phyloP scores from a whole-genome alignment of 2,113 vertebrate genomes.

The Cnemophilus loriae region DNA sequence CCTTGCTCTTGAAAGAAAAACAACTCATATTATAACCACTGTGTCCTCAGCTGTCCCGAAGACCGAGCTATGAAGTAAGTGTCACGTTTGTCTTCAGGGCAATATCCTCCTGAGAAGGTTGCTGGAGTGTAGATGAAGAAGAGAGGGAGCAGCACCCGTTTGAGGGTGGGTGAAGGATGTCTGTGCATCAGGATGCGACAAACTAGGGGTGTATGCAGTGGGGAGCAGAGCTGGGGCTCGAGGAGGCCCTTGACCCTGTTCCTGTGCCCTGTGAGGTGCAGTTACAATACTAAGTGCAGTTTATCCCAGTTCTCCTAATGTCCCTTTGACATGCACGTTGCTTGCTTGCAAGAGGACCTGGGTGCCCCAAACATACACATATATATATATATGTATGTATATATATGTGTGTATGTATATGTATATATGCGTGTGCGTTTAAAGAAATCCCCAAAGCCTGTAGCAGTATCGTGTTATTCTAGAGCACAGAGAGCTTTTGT shows the following conservation, averaged over 20 bases:
- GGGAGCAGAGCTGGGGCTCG: not conserved
- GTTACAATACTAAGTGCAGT: not conserved
- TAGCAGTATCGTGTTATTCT: not conserved
- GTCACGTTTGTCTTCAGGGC: not conserved
- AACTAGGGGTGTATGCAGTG: accelerated
- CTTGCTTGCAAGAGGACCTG: not conserved
- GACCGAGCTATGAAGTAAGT: not conserved
- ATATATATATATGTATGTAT: accelerated
- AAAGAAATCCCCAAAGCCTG: not conserved
- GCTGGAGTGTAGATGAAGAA: not conserved
- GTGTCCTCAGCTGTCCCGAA: not conserved
- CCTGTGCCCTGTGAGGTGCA: not conserved
- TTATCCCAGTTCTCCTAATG: not conserved
- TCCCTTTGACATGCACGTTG: accelerated
- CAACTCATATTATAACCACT: not conserved
- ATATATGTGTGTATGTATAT: accelerated
- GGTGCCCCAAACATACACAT: not conserved
- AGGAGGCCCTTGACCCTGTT: not conserved
- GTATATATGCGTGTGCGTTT: accelerated
- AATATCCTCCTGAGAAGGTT: not conserved
- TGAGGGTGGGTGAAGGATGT: not conserved
- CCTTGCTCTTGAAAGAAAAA: slow-evolving; percentile 26
- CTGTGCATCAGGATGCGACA: not conserved
- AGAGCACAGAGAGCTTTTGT: not conserved
- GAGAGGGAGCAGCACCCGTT: not conserved